Base-by-base conservation (phyloP, 2,797 vertebrate species). In the Sparidentex hasta region DNA sequence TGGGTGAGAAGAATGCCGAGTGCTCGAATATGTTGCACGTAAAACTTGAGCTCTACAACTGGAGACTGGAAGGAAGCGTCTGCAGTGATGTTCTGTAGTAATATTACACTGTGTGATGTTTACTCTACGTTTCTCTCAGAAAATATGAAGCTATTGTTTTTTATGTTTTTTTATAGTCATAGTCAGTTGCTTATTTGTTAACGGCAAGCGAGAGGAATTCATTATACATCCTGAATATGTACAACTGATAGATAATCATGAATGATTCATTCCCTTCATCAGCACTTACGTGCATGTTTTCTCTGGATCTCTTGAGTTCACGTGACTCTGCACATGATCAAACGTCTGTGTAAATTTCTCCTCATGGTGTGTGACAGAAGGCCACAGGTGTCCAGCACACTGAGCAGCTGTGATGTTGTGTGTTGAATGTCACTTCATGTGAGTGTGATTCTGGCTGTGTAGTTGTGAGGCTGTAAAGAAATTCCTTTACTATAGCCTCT, bases 401-500 rank as follows among this genome's bases (percentile, higher is more conserved):
- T 23, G 27, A 62, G 52, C 23, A 70, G 29, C 70, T 46, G 8
- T 58, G 46, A 58, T 8, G 17, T 47, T 43, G 38, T 27, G 8
- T 27, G 48, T 59, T 20, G 61, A 33, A 44, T 33, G 41, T 25
- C 1, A 11, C 29, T 23, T 67, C 46, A 59, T 54, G 21, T 4
- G 57, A 20, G 51, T 50, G 58, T 57, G 21, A 27, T 44, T 46
- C 27, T 73, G 54, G 43, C 67, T 74, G 72, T 54, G 46, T 29
- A 23, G 23, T 9, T 65, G 27, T 16, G 46, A 20, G 38, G 59
- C 18, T 65, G 54, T 52, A n/a, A 63, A 11, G 23, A 66, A 14
- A 72, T 11, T 63, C 33, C 27, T 81, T 64, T 21, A 27, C n/a
- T 65, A 52, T 3, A 16, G 56, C 43, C 59, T 78, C 38, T 20